Percentiles rank a stretch among this genome's conserved stretches.
Conservation (phyloP, 1,140 invertebrate species). For the Hirudo medicinalis region DNA sequence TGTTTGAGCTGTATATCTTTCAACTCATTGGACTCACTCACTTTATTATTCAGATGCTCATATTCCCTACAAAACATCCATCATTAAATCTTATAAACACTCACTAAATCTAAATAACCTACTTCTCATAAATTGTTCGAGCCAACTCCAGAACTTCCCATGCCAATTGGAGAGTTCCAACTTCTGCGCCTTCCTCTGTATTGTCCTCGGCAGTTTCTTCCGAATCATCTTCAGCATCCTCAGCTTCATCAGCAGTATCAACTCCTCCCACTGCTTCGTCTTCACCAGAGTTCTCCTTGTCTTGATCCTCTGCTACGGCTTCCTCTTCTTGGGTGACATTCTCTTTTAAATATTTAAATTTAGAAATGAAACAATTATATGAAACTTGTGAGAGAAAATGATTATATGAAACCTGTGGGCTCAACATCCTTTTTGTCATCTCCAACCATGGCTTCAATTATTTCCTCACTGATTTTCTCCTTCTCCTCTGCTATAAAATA, state of each 20-base stretch:
- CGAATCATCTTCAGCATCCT: slow-evolving; percentile 20
- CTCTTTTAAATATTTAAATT: not conserved
- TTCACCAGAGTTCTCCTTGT: not conserved
- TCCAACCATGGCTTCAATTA: slow-evolving; percentile 31
- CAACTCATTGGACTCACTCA: slow-evolving; percentile 37
- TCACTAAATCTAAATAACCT: slow-evolving; percentile 16
- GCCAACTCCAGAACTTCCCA: slow-evolving; percentile 81
- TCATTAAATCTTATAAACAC: not conserved
- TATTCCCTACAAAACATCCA: not conserved
- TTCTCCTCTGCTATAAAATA: slow-evolving; percentile 27
- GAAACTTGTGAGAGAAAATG: not conserved
- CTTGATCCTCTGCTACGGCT: not conserved
- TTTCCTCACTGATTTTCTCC: slow-evolving; percentile 28
- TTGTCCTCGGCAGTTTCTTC: slow-evolving; percentile 29
- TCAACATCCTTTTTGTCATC: slow-evolving; percentile 4
- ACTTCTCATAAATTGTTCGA: slow-evolving; percentile 55
- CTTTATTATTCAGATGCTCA: not conserved
- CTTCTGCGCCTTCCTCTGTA: slow-evolving; percentile 10
- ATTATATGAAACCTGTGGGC: not conserved
- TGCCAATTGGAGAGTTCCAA: slow-evolving; percentile 62
- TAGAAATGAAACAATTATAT: too few relatives aligned
- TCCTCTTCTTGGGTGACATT: slow-evolving; percentile 16
- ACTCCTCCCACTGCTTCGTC: not conserved
- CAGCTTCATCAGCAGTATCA: slow-evolving; percentile 29
- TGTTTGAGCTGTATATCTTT: slow-evolving; percentile 49